phyloP scores from a whole-genome alignment of 2,797 vertebrate genomes.

The Saguinus oedipus region DNA sequence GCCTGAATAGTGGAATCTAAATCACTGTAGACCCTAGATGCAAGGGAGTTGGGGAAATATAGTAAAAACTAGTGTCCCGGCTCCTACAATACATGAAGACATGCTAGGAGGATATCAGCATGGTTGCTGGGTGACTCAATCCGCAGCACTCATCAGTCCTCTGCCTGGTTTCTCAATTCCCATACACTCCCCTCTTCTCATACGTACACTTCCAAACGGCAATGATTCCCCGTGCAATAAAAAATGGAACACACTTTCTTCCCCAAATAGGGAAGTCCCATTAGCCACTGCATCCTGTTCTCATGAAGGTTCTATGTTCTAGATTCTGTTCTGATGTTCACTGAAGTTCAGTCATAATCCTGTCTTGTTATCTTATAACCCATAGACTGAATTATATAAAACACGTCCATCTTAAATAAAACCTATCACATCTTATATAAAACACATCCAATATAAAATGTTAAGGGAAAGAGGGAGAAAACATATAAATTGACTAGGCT shows the following conservation, averaged over 20 bases:
- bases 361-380: not conserved
- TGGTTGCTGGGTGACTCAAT: not conserved
- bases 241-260: not conserved
- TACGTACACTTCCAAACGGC: not conserved
- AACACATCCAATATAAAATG: not conserved
- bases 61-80: not conserved
- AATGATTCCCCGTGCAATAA: not conserved
- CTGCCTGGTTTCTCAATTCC: not conserved
- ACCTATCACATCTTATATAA: not conserved
- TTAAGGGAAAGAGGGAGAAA: not conserved
- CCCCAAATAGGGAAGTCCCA: not conserved
- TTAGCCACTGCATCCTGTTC: not conserved
- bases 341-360: not conserved
- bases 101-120: not conserved
- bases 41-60: not conserved
- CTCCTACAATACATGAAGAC: no score
- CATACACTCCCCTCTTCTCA: not conserved
- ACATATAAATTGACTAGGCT: not conserved
- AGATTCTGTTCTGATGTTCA: not conserved
- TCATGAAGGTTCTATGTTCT: not conserved
- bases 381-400: not conserved
- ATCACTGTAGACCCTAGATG: not conserved
- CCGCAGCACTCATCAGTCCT: rapidly evolving
- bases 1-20: not conserved
- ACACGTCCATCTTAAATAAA: not conserved